Base-by-base conservation (phyloP, 1,140 invertebrate species). In the Chrysopa pallens region DNA sequence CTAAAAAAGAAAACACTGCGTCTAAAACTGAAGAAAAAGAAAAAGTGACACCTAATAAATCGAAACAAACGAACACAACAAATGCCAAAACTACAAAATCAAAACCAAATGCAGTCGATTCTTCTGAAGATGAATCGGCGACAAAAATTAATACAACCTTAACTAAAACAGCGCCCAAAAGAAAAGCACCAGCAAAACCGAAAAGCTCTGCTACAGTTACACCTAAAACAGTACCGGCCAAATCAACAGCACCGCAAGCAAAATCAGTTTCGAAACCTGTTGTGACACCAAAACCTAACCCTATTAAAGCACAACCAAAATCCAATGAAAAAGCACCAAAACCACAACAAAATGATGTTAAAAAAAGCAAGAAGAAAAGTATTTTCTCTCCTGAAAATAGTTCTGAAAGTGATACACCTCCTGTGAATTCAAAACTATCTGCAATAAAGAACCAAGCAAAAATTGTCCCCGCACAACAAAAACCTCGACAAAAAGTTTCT, bases 331-430 rank as follows among this genome's bases (percentile, higher is more conserved):
- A 23, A 23, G 38, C 38, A 29, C 40, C 31, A 36, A 52, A 49
- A 43, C 17, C 12, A 9, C 35, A 40, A 39, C 44, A 48, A 35
- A 43, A 46, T 28, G 42, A n/a, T 6, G 15, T 13, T 3, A 39
- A 43, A 37, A 28, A 70, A 31, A 76, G 74, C 11, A 84, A 83
- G 50, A 81, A 80, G 46, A 84, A 83, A 54, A 84, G 81, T 58
- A 84, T 84, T 53, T 84, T 84, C 50, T 84, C 80, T 48, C 80
- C 81, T 1, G 81, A 84, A 50, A 83, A 84, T 49, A 81, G 79
- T 57, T 81, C 78, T 28, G 79, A 81, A 59, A 80, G 78, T 45
- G 78, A 81, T 47, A 48, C 42, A 23, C 58, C 60, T 40, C 38
- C 54, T 6, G 14, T 33, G 9, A 53, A 42, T 33, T 23, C 46